Evolutionary conservation across 2,113 vertebrate species (phyloP), one percentile per base, ranked within the genome.

Genomic region (Castor canadensis): DNA sequence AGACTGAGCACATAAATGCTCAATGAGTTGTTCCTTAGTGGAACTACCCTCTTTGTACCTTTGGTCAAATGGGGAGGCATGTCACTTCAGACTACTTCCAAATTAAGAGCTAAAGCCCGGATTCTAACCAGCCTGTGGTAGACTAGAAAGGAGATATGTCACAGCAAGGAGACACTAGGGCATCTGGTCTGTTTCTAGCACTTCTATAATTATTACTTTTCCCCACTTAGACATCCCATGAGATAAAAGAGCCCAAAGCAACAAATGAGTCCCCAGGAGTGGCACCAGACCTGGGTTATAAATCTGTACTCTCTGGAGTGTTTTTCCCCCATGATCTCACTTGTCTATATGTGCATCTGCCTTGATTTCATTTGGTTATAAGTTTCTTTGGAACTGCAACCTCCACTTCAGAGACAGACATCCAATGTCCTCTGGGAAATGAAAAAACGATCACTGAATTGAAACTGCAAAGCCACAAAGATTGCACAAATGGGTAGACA

Each of bases 321-420:
- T 19, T 77, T 91, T 82, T 38, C 16, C 20, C 9, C 20, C 52
- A 28, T 38, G 49, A 45, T 32, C 79, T 69, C 54, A 19, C 5
- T 85, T 49, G 16, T 90, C 80, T 66, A 5, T 38, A 30, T 8
- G 30, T 13, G 1, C 16, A 32, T 93, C 62, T 91, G 72, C 67
- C 62, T 90, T 81, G 43, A 79, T 32, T 47, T 56, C 30, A 38
- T 87, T 83, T 67, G 66, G 26, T 56, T 56, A 1, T 52, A 64
- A 88, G 26, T 73, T 93, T 84, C 92, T 93, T 71, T 45, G 73
- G n/a, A 20, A 40, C 60, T 87, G 22, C 43, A 62, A 62, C 13
- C 62, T 79, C 52, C 32, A 7, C 49, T 75, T 80, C 56, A 80
- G 49, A 94, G 60, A 82, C 11, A 62, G 28, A 35, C 43, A 24